Evolutionary conservation across 2,888 invertebrate genomes (phyloP), one percentile per base, ranked within the genome.

Genomic region (Ecliptopera silaceata): DNA sequence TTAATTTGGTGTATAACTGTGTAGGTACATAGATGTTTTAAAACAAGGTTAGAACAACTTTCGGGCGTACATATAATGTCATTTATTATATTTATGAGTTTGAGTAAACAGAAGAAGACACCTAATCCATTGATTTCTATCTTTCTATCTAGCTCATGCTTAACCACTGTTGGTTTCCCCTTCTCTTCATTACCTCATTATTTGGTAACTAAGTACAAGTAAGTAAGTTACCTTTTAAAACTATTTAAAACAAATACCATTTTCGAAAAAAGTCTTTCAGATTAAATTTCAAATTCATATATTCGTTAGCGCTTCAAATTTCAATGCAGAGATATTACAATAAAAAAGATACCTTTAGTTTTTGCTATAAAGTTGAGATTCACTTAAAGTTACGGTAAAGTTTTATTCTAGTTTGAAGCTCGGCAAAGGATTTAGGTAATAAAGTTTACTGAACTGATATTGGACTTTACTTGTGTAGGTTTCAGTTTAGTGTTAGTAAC

Each of bases 261-360:
- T 20, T 11, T 22, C 5, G 26, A 44, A 44, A 44, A 36, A 11
- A 0, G 15, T 20, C 4, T 15, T 20, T 13, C 36, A 31, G 29
- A 44, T 48, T 44, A 48, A 55, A 48, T 49, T 55, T 43, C 31
- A 55, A 55, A 55, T 55, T 44, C n/a, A 36, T 38, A 55, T 55
- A 47, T 55, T 31, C 48, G 36, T 34, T 6, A 46, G 46, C 41
- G 46, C 39, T 47, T 47, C 34, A 54, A 54, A 47, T 34, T 26
- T 53, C 31, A 44, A 34, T 26, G 32, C 10, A 20, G 8, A 22
- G 32, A 29, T 10, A 43, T 31, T 48, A 18, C 55, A 38, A 4
- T 38, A 43, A 20, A 48, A 55, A 48, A 43, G 31, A 31, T 13
- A 15, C 43, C 38, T 38, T 38, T 13, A 6, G 1, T 1, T 29